Conservation (phyloP, 2,797 vertebrate species). For the Enoplosus armatus region DNA sequence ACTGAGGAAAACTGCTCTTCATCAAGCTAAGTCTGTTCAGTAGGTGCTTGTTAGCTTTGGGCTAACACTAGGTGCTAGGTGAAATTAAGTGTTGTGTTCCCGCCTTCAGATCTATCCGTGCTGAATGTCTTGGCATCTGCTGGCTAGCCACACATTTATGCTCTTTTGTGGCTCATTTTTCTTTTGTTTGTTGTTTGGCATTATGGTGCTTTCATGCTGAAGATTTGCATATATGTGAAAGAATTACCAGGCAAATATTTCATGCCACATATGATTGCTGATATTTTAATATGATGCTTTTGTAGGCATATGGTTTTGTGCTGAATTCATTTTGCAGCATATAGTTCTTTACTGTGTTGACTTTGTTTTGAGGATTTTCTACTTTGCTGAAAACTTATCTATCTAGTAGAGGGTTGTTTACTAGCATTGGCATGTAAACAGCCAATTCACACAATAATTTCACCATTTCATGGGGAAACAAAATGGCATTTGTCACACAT, state of each 20-base stretch:
- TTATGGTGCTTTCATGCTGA: neutral
- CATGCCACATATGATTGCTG: neutral
- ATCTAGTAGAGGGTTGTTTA: neutral
- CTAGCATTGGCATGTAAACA: neutral
- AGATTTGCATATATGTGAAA: neutral
- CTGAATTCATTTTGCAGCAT: neutral
- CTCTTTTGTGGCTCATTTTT: neutral
- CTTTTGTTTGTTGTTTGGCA: neutral
- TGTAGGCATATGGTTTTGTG: neutral
- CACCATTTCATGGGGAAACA: neutral
- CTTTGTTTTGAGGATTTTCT: neutral
- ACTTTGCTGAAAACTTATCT: neutral
- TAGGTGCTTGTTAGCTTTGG: neutral
- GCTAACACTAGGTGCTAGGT: neutral
- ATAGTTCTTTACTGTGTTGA: too few species aligned
- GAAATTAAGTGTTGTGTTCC: neutral
- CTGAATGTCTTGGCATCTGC: neutral
- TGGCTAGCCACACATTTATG: neutral
- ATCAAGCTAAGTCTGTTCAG: neutral
- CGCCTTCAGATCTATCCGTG: neutral
- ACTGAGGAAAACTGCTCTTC: neutral
- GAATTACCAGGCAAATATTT: neutral
- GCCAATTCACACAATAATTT: constrained; percentile 1
- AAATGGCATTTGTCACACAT: constrained; percentile 4
- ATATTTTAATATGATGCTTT: neutral